Conservation (phyloP, 2,113 vertebrate genomes). For the Pica pica region DNA sequence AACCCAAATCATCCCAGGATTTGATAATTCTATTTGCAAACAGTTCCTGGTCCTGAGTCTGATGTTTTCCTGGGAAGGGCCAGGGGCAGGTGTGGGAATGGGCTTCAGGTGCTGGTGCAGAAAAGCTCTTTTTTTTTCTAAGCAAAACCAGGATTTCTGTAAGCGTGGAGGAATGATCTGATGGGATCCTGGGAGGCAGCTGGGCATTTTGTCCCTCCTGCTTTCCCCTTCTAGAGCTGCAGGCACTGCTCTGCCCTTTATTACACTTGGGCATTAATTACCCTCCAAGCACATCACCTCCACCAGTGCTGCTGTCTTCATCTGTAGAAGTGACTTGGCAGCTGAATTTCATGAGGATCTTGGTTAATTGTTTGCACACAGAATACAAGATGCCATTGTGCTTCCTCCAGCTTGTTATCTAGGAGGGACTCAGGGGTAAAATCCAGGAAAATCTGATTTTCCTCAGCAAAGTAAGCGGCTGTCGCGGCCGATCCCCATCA, state of each 20-base stretch:
- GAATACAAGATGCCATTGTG: rapidly evolving
- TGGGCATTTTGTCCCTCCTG: not conserved
- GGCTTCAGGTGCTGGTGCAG: not conserved
- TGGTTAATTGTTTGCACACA: not conserved
- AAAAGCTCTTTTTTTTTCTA: not conserved
- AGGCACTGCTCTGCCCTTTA: not conserved
- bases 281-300: not conserved
- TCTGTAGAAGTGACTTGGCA: not conserved
- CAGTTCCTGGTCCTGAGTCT: rapidly evolving
- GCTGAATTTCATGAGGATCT: not conserved
- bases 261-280: not conserved
- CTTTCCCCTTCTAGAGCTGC: not conserved
- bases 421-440: not conserved
- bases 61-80: not conserved
- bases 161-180: rapidly evolving
- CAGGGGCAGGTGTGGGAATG: rapidly evolving
- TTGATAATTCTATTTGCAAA: not conserved
- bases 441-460: not conserved
- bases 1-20: too few species aligned
- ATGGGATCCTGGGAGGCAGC: not conserved
- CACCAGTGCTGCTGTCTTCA: rapidly evolving
- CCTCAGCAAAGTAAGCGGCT: not conserved
- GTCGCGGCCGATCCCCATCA: not conserved
- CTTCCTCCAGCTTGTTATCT: not conserved
- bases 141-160: not conserved